Evolutionary conservation across 2,888 invertebrate species (phyloP).

Genomic region (Phlogophora meticulosa): DNA sequence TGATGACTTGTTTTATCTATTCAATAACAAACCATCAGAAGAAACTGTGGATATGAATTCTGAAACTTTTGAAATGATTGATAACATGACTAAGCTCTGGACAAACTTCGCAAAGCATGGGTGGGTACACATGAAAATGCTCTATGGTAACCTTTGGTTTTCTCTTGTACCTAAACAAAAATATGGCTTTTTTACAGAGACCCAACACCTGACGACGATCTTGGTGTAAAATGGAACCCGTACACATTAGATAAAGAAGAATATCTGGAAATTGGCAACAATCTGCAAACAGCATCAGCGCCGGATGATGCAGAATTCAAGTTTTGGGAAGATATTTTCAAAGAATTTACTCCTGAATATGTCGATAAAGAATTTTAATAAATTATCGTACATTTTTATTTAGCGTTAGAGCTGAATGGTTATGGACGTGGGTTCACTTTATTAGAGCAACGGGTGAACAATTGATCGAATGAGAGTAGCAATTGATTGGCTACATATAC

Average conservation of each 20-base stretch:
- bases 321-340: conserved; percentile 57
- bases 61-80: conserved; percentile 66
- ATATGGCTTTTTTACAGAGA: conserved; percentile 50
- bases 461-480: too few species aligned
- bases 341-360: conserved; percentile 45
- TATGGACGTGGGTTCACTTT: too few species aligned
- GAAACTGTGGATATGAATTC: conserved; percentile 59
- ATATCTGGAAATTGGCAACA: conserved; percentile 55
- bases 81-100: conserved; percentile 71
- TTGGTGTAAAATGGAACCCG: conserved; percentile 60
- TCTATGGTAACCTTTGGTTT: not conserved
- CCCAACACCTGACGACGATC: conserved; percentile 63
- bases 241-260: conserved; percentile 51
- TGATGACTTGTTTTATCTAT: conserved; percentile 73
- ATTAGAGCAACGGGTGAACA: too few species aligned
- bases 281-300: conserved; percentile 24
- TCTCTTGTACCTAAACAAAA: too few species aligned
- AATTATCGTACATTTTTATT: not conserved
- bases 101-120: conserved; percentile 75
- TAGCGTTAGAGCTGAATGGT: too few species aligned
- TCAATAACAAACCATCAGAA: conserved; percentile 56
- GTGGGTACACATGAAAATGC: conserved; percentile 60
- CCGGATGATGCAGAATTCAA: conserved; percentile 45
- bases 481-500: too few species aligned
- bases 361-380: conserved; percentile 26